Evolutionary conservation across 2,888 invertebrate species (phyloP).

Genomic region (Pinctada fucata): DNA sequence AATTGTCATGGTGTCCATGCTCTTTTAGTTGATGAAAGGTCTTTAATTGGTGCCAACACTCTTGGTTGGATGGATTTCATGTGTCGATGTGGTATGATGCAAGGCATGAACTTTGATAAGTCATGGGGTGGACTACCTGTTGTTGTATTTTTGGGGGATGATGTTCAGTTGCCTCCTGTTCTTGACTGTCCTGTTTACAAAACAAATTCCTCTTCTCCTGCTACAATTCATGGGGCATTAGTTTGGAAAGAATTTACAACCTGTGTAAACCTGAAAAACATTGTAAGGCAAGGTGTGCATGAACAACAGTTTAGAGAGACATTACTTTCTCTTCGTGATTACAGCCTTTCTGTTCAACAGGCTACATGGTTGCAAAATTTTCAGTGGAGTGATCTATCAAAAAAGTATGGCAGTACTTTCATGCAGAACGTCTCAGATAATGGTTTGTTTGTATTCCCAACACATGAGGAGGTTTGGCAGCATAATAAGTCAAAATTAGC

Average conservation of each 20-base stretch:
- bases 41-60: conserved; percentile 32
- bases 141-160: conserved; percentile 48
- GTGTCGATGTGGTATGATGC: conserved; percentile 28
- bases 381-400: conserved; percentile 36
- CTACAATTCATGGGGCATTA: conserved; percentile 24
- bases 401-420: conserved; percentile 2
- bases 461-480: conserved; percentile 29
- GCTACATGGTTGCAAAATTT: conserved; percentile 36
- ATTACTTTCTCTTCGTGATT: conserved; percentile 13
- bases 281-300: conserved; percentile 22
- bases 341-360: conserved; percentile 6
- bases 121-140: conserved; percentile 48
- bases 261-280: conserved; percentile 10
- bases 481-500: conserved; percentile 35
- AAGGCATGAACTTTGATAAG: conserved; percentile 22
- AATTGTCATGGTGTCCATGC: conserved; percentile 27
- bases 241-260: conserved; percentile 30
- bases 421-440: conserved; percentile 25
- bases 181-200: conserved; percentile 39
- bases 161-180: conserved; percentile 45
- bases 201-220: conserved; percentile 14
- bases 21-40: conserved; percentile 38
- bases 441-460: conserved; percentile 38
- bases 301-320: conserved; percentile 23
- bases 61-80: conserved; percentile 44